Base-by-base conservation (phyloP, 2,797 vertebrate genomes). In the Sphaeramia orbicularis region DNA sequence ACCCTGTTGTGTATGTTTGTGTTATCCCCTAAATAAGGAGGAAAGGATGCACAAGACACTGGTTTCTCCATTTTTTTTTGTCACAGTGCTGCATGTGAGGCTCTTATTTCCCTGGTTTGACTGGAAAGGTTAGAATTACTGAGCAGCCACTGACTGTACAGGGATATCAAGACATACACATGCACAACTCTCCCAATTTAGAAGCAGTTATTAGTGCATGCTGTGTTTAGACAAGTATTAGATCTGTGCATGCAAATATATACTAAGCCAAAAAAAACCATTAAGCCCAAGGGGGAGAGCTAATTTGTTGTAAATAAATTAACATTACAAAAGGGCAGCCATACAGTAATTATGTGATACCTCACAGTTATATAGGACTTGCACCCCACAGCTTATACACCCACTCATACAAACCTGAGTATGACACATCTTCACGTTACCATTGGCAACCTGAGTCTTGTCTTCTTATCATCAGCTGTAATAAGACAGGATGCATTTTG, bases 401-500 rank as follows among this genome's bases (percentile, higher is more conserved):
- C 75, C 86, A 87, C 83, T 58, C 83, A 63, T 21, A 70, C 70
- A 75, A 69, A 84, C 64, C 77, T 80, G 51, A 58, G 66, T 36
- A 65, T 84, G 81, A 85, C 73, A 85, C 82, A 84, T 87, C 70
- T 53, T 52, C 71, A 58, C 7, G 89, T 92, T 90, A 87, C 88
- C 79, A 88, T 62, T 76, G 80, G 87, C 89, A 91, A 92, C 90
- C 74, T 74, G 78, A 88, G 75, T 90, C 84, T 89, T 91, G 79
- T 88, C 61, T 60, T 61, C 54, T 69, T 55, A 52, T 65, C 54
- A 49, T 69, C 75, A 88, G 71, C 78, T 83, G 66, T 61, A 43
- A 49, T 15, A 66, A 36, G 32, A 67, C 10, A 35, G 18, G 12
- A 48, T 63, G 53, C 8, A 18, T 59, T 53, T 43, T 41, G 14